Percentiles rank a stretch among this genome's conserved stretches.
Conservation (phyloP, 2,797 vertebrate species). For the Tokudaia muenninki region DNA sequence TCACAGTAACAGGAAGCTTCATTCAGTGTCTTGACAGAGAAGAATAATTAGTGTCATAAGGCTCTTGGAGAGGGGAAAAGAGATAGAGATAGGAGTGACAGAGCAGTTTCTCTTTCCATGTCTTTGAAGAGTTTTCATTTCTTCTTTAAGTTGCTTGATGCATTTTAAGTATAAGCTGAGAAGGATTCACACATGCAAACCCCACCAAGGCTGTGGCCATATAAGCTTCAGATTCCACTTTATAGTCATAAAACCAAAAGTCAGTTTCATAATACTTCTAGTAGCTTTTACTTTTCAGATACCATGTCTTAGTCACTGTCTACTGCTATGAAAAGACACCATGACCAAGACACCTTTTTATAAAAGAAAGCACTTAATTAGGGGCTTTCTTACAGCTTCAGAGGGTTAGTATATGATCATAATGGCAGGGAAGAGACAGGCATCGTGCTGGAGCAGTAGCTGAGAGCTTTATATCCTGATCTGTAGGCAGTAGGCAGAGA, state of each 20-base stretch:
- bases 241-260: slow-evolving; percentile 15
- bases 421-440: background rate
- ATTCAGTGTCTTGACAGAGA: background rate
- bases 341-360: background rate
- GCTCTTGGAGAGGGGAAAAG: background rate
- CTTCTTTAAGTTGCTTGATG: background rate
- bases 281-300: background rate
- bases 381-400: background rate
- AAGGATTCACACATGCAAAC: background rate
- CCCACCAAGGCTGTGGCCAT: background rate
- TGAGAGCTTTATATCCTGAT: background rate
- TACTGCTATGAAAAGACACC: background rate
- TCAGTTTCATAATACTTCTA: background rate
- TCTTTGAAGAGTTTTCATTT: slow-evolving; percentile 30
- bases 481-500: background rate
- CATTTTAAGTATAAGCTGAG: background rate
- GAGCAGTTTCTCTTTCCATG: slow-evolving; percentile 24
- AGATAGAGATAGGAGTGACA: background rate
- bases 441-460: background rate
- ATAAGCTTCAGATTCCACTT: background rate
- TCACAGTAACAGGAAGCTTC: background rate
- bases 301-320: background rate
- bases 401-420: background rate
- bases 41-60: background rate
- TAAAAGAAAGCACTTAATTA: background rate